Percentiles rank a stretch among this genome's conserved stretches.
These are phyloP conservation scores for Rugalucina vietnamica DNA, from an alignment of 2,888 invertebrate genomes.

Conservation along the genomic window DNA sequence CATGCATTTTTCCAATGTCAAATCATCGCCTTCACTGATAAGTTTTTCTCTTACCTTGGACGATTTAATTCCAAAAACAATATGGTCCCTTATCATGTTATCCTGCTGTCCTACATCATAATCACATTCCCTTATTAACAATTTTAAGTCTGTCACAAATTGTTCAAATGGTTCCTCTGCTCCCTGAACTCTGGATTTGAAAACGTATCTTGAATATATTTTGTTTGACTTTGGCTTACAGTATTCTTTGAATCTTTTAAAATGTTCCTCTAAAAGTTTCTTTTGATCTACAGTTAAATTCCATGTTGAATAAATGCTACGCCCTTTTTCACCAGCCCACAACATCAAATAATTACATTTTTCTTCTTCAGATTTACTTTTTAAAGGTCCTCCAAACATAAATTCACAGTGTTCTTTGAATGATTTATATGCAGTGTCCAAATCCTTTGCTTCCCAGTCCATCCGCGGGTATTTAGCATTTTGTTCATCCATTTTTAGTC, in stretches of 20 bases:
- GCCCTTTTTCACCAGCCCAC: conserved; percentile 54
- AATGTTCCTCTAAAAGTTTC: conserved; percentile 34
- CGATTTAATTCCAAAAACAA: conserved; percentile 41
- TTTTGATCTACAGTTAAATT: conserved; percentile 31
- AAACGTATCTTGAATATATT: conserved; percentile 37
- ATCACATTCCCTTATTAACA: conserved; percentile 33
- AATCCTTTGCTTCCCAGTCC: conserved; percentile 31
- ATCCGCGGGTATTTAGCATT: no score
- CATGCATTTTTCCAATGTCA: conserved; percentile 1
- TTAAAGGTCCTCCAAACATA: conserved; percentile 51
- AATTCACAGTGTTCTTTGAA: conserved; percentile 50
- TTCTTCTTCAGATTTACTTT: conserved; percentile 28
- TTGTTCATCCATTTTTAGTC: no score
- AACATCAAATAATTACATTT: conserved; percentile 51
- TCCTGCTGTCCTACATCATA: conserved; percentile 32
- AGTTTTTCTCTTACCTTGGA: background rate
- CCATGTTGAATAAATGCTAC: conserved; percentile 45
- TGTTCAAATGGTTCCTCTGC: conserved; percentile 41
- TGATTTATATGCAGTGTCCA: conserved; percentile 13
- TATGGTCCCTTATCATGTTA: conserved; percentile 43
- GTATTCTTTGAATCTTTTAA: conserved; percentile 33
- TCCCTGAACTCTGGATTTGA: conserved; percentile 19
- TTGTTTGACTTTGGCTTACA: conserved; percentile 39
- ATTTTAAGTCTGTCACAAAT: conserved; percentile 51
- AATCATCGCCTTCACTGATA: background rate